Evolutionary conservation across 2,888 invertebrate species (phyloP).

Genomic region (Meiosimyza platycephala): DNA sequence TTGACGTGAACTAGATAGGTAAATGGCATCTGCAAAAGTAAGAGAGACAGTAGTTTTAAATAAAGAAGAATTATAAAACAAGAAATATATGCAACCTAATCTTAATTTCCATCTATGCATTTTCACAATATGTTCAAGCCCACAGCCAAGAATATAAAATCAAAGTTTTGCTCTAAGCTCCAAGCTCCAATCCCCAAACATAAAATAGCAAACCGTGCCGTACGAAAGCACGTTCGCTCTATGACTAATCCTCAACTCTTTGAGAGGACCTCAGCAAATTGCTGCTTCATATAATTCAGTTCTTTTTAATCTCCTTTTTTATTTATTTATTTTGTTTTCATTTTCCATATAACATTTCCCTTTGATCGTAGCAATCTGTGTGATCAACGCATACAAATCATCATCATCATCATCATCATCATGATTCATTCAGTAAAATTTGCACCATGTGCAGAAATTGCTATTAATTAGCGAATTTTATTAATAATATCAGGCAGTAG

Average conservation of each 20-base stretch:
- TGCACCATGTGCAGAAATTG: conserved; percentile 22
- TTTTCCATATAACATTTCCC: not conserved
- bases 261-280: conserved; percentile 6
- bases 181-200: conserved; percentile 1
- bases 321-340: not conserved
- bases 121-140: not conserved
- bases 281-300: not conserved
- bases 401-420: too few relatives aligned
- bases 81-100: not conserved
- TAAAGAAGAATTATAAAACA: not conserved
- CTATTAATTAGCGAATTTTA: conserved; percentile 25
- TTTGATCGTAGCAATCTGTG: conserved; percentile 20
- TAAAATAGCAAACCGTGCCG: conserved; percentile 30
- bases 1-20: conserved; percentile 64
- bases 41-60: not conserved
- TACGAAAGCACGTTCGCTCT: conserved; percentile 40
- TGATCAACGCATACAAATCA: not conserved
- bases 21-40: conserved; percentile 60
- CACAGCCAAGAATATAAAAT: too few relatives aligned
- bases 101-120: conserved; percentile 14
- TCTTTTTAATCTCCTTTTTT: not conserved
- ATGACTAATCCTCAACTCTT: conserved; percentile 38
- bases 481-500: conserved; percentile 11
- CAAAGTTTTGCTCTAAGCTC: not conserved
- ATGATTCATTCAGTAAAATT: conserved; percentile 26